These are phyloP conservation scores for Fistularia commersonii DNA, from an alignment of 2,797 vertebrate genomes.

Conservation along the genomic window DNA sequence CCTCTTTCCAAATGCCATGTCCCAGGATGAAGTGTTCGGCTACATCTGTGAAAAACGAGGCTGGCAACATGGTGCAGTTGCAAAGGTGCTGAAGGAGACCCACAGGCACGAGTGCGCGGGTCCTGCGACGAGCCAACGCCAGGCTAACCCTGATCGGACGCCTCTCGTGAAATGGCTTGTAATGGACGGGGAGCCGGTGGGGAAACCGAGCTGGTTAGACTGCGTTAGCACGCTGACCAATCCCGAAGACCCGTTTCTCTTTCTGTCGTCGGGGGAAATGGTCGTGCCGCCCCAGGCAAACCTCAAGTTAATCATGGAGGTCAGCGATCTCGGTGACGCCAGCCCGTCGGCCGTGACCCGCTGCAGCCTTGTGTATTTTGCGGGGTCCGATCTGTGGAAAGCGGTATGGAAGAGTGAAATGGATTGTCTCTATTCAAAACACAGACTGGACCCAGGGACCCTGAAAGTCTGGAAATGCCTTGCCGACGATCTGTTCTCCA, in stretches of 20 bases:
- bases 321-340: constrained; percentile 68
- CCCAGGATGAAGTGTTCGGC: constrained; percentile 77
- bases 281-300: constrained; percentile 42
- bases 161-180: constrained; percentile 76
- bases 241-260: constrained; percentile 57
- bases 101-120: constrained; percentile 6
- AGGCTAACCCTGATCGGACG: constrained; percentile 7
- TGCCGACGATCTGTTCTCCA: constrained; percentile 75
- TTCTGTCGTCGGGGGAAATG: constrained; percentile 74
- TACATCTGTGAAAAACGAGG: constrained; percentile 55
- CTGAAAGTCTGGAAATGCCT: constrained; percentile 71
- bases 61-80: constrained; percentile 76
- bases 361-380: constrained; percentile 76
- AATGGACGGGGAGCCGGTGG: constrained; percentile 77
- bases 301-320: constrained; percentile 78
- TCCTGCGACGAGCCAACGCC: constrained; percentile 3
- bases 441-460: constrained; percentile 60
- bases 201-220: constrained; percentile 77
- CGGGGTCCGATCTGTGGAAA: constrained; percentile 77
- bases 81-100: constrained; percentile 63
- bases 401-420: constrained; percentile 71
- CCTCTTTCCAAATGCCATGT: constrained; percentile 81
- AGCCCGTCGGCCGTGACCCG: constrained; percentile 72
- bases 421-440: constrained; percentile 57
- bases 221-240: constrained; percentile 69